Base-by-base conservation (phyloP, 2,888 invertebrate species). In the Acleris cristana region DNA sequence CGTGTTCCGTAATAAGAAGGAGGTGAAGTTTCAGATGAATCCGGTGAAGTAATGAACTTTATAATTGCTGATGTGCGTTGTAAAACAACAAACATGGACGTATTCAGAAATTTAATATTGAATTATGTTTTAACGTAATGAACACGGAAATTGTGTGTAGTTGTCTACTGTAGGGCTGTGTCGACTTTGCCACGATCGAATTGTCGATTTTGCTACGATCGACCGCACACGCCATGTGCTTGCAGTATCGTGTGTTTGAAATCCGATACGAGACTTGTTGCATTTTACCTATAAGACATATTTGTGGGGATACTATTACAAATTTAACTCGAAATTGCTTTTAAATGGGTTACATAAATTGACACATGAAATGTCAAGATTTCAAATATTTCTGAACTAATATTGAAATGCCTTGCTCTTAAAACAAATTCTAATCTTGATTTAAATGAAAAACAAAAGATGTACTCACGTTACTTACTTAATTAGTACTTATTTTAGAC, bases 151-250 rank as follows among this genome's bases (percentile, higher is more conserved):
- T 53, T 55, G 64, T 26, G 34, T 23, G 44, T 56, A 49, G 14
- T 44, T 26, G 57, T 14, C 66, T 62, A 49, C 63, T 63, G 58
- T 63, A 78, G 70, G 79, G 78, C 76, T 75, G 79, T 81, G 83
- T 83, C 83, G 76, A 79, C 79, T 84, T 80, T 79, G 74, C 77
- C 83, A 82, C 82, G 84, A 83, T 75, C 81, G 80, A 80, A 82
- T 81, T 85, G 85, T 82, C 86, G 82, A 87, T 87, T 89, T 84
- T 69, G 77, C 74, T 78, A 79, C 88, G 84, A 84, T 74, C 76
- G 80, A 88, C 70, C 88, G 88, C 82, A 79, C 88, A 80, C 85
- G 81, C 83, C 86, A 85, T 86, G 78, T 87, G 86, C 78, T 75
- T 72, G 73, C 77, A 80, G 76, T 81, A 81, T 85, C 85, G 78